Base-by-base conservation (phyloP, 2,113 vertebrate genomes). In the Peromyscus californicus region DNA sequence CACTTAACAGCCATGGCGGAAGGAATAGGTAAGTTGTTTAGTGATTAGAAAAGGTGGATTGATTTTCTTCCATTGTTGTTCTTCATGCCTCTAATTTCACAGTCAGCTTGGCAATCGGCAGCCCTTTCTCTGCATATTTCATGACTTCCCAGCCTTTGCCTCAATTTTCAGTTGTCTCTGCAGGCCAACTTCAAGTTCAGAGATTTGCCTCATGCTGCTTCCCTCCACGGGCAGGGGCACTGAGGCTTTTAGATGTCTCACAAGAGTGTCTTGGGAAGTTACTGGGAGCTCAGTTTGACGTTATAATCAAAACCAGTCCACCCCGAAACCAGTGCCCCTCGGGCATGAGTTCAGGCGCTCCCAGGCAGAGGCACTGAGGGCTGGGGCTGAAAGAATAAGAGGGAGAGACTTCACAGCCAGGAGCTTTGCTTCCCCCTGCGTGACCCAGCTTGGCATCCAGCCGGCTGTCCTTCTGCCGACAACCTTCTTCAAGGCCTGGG, bases 111-210 rank as follows among this genome's bases (percentile, higher is more conserved):
- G n/a, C 5, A 78, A 11, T 5, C 33, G 29, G n/a, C 86, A 63
- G 57, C 65, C 7, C 92, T 97, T 90, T 98, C 96, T 98, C 89
- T 80, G 78, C 84, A 91, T 83, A 97, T 97, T 98, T 97, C 95
- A 98, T 98, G 98, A 97, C 61, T 96, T 93, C 90, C 93, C 97
- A 97, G 51, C 42, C 97, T 96, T 97, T 95, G 75, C 91, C 95
- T 95, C 92, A 36, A 85, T 92, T 1, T 54, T 75, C 70, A 93
- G 69, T 95, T 87, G 31, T 95, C 86, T 97, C 31, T 42, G 36
- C 69, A 93, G 69, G 83, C 22, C 39, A 96, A 63, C 95, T 97
- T 97, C 39, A 95, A 4, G 0, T 97, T 98, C 90, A 92, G 45
- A 97, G 84, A 95, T 89, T 95, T 85, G n/a, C 87, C 96, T 89